A percentile compares a stretch with the other conserved stretches of the same genome.
phyloP scores from a whole-genome alignment of 1,140 invertebrate genomes.

The Orius insidiosus region DNA sequence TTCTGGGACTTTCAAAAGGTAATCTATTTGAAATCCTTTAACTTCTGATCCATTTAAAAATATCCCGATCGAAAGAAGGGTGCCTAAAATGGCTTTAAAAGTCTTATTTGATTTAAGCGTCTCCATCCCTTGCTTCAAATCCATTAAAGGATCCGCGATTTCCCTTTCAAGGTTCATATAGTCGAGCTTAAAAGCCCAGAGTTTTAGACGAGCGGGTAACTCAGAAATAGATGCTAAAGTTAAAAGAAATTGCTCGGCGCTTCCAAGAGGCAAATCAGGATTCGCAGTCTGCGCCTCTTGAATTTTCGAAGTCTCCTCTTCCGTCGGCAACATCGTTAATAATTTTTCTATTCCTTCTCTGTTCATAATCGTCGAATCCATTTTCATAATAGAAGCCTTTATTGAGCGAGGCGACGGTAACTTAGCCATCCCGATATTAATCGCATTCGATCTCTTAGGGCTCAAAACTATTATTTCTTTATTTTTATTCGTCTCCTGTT shows the following conservation, averaged over 20 bases:
- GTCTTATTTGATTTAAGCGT: constrained; percentile 80
- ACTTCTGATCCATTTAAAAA: constrained; percentile 90
- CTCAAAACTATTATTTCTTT: constrained; percentile 93
- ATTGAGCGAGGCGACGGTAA: constrained; percentile 92
- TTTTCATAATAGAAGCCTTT: constrained; percentile 95
- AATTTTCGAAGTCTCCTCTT: constrained; percentile 92
- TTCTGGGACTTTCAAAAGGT: constrained; percentile 93
- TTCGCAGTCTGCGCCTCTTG: constrained; percentile 86
- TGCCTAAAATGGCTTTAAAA: constrained; percentile 84
- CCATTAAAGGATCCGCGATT: constrained; percentile 95
- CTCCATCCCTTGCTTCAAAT: constrained; percentile 91
- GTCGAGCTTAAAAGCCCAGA: constrained; percentile 98
- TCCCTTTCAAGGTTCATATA: constrained; percentile 94
- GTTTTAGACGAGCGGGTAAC: constrained; percentile 78
- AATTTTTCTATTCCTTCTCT: constrained; percentile 97
- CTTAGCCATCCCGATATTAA: constrained; percentile 99
- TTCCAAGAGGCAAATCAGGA: constrained; percentile 89
- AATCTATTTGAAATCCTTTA: constrained; percentile 96
- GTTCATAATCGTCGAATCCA: constrained; percentile 97
- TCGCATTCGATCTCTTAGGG: constrained; percentile 94
- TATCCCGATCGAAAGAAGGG: constrained; percentile 86
- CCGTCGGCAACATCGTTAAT: constrained; percentile 89
- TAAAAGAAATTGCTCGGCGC: constrained; percentile 93
- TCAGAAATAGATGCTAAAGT: constrained; percentile 92
- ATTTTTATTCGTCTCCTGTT: constrained; percentile 83